Evolutionary conservation across 2,113 vertebrate genomes (phyloP), one percentile per base, ranked within the genome.

Genomic region (Protobothrops mucrosquamatus): DNA sequence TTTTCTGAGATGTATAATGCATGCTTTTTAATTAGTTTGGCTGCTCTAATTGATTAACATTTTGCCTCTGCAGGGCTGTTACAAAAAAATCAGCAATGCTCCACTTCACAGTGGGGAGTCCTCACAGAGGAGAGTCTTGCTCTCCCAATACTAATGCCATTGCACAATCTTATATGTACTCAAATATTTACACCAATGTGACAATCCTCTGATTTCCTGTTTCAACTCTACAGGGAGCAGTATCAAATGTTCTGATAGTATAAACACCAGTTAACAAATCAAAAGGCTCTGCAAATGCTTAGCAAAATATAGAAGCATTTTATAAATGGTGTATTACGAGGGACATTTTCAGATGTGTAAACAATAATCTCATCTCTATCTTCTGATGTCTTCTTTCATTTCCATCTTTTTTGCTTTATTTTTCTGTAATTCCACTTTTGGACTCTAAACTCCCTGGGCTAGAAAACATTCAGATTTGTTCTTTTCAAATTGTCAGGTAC

Each of bases 1-100:
- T 96, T 89, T 95, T 95, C 95, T 88, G 94, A 96, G 94, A 96
- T 96, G 95, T 96, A 97, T 96, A 96, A 96, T 96, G 95, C 92
- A 96, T 96, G 96, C 61, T 94, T 97, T 97, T 97, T 97, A 96
- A 97, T 97, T 97, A 97, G 96, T 94, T 96, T 93, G 93, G 91
- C 95, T 95, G 93, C 89, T 96, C 85, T 96, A 96, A 96, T 94
- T 97, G 94, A 97, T 97, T 96, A 97, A 95, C 96, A 96, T 96
- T 97, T 96, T 96, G 91, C 94, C 92, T 94, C 85, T 95, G 92
- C 46, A 69, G 56, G 94, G 91, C 91, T 94, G 92, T 96, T 94
- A 94, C 94, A 96, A 81, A 81, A 96, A 94, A 95, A 95, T 85
- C 93, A 96, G 94, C 92, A 94, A 69, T 93, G 94, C 94, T 96